phyloP scores from a whole-genome alignment of 2,113 vertebrate genomes.

The Hipposideros armiger region DNA sequence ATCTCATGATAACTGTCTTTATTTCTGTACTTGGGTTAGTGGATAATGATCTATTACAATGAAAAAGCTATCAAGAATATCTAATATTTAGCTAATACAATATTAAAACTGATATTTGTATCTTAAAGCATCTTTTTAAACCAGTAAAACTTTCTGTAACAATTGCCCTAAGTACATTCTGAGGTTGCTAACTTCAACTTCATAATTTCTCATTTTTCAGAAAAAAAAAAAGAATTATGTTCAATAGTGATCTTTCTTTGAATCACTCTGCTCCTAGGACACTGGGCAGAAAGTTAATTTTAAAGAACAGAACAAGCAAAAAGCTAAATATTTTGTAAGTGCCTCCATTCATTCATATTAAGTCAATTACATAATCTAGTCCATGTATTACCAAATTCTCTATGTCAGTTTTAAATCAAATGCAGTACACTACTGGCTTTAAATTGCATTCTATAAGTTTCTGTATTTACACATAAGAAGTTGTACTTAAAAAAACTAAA shows the following conservation, averaged over 20 bases:
- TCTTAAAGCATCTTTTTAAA: constrained; percentile 11
- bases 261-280: constrained; percentile 6
- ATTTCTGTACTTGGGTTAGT: background rate
- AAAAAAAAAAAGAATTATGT: background rate
- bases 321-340: constrained; percentile 18
- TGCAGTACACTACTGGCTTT: background rate
- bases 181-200: background rate
- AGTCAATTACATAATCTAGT: background rate
- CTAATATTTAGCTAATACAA: background rate
- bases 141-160: background rate
- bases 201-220: background rate
- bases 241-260: background rate
- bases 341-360: background rate
- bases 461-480: background rate
- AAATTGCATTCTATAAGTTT: background rate
- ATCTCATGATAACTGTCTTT: background rate
- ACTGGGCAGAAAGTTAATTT: constrained; percentile 7
- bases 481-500: background rate
- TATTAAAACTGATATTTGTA: constrained; percentile 29
- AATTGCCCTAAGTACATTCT: background rate
- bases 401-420: constrained; percentile 24
- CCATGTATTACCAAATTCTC: background rate
- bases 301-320: constrained; percentile 37
- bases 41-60: background rate
- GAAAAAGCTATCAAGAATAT: constrained; percentile 4